A percentile compares a stretch with the other conserved stretches of the same genome.
phyloP scores from a whole-genome alignment of 2,888 invertebrate genomes.

The Petrolisthes manimaculis region DNA sequence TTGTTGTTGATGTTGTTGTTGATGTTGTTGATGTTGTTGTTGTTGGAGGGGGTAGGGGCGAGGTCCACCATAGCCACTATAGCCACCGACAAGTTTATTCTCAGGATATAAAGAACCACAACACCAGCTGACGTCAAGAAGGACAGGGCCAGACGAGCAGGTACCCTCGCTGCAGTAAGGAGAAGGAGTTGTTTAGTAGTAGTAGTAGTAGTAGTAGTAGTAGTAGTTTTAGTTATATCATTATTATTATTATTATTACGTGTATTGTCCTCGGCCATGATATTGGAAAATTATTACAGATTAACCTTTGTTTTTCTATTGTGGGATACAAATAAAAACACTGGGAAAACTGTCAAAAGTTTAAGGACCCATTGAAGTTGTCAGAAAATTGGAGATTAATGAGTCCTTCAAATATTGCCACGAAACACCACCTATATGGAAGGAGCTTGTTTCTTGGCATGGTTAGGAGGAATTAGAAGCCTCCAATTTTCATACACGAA shows the following conservation, averaged over 20 bases:
- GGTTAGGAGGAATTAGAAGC: too few relatives aligned
- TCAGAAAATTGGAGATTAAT: too few relatives aligned
- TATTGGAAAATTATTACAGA: background rate
- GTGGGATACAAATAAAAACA: too few relatives aligned
- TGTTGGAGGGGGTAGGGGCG: background rate
- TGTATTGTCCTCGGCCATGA: background rate
- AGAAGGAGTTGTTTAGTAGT: background rate
- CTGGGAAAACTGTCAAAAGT: too few relatives aligned
- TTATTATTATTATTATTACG: background rate
- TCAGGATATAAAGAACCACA: slow-evolving; percentile 20
- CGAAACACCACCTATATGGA: too few relatives aligned
- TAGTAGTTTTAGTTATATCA: background rate
- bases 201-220: background rate
- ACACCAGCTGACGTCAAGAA: slow-evolving; percentile 29
- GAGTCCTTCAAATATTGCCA: too few relatives aligned
- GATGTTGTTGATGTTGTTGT: background rate
- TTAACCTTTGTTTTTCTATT: too few relatives aligned
- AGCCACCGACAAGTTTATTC: slow-evolving; percentile 40
- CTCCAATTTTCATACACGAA: too few relatives aligned
- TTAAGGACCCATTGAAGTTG: too few relatives aligned
- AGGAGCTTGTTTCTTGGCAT: too few relatives aligned
- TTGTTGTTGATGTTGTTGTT: too few relatives aligned
- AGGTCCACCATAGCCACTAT: slow-evolving; percentile 38
- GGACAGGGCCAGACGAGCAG: slow-evolving; percentile 21
- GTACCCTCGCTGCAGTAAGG: background rate